Evolutionary conservation across 2,888 invertebrate genomes (phyloP).

Genomic region (Drosophila melanosoma): DNA sequence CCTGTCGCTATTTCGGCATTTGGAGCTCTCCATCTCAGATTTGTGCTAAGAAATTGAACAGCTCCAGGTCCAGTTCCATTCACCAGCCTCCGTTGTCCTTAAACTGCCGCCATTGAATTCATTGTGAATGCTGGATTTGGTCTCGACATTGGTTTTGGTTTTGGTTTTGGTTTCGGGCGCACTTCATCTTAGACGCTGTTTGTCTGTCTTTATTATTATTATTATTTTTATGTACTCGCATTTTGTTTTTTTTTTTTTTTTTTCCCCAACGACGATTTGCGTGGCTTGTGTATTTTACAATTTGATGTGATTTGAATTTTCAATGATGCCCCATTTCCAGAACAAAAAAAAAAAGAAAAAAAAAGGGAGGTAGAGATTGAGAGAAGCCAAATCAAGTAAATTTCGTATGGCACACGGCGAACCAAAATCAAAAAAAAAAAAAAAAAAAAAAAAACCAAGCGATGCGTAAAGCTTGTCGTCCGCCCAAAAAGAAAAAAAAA

Average conservation of each 20-base stretch:
- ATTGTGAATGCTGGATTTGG: conserved; percentile 11
- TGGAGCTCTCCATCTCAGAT: conserved; percentile 14
- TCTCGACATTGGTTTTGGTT: conserved; percentile 10
- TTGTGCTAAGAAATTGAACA: conserved; percentile 33
- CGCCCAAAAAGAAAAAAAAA: conserved; percentile 12
- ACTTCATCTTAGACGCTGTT: conserved; percentile 9
- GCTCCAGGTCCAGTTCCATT: conserved; percentile 23
- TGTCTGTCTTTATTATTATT: conserved; percentile 57
- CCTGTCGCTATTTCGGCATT: conserved; percentile 22
- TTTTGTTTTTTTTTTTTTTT: conserved; percentile 61
- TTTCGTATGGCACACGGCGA: conserved; percentile 33
- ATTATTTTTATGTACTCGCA: conserved; percentile 77
- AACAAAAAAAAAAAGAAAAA: background rate
- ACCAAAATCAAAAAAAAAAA: conserved; percentile 41
- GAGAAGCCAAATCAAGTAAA: conserved; percentile 59
- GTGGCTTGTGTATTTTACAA: conserved; percentile 75
- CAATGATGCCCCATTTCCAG: conserved; percentile 65
- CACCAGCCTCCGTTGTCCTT: background rate
- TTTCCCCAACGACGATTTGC: conserved; percentile 54
- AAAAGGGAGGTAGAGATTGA: conserved; percentile 12
- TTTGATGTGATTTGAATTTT: conserved; percentile 80
- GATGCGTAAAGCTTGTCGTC: conserved; percentile 55
- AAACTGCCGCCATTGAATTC: conserved; percentile 8
- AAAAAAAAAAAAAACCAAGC: conserved; percentile 51
- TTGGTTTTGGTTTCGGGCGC: conserved; percentile 15